Evolutionary conservation across 2,113 vertebrate species (phyloP), one percentile per base, ranked within the genome.

Genomic region (Cephalopterus ornatus): DNA sequence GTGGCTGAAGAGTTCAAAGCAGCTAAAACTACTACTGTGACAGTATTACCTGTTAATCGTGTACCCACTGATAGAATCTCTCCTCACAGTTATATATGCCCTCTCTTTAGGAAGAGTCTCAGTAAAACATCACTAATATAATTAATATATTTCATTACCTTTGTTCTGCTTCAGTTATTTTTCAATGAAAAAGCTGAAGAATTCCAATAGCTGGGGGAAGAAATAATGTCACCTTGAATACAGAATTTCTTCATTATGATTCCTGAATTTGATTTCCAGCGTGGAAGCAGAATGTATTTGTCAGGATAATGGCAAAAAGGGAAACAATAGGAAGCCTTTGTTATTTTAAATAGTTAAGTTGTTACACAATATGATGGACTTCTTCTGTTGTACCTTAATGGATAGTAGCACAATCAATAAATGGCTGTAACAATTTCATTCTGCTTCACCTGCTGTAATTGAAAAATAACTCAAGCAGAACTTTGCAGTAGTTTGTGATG

Each of bases 401-500:
- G 98, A 98, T 98, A 98, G 98, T 97, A 98, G 97, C 98, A 98
- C 98, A 99, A 98, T 99, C 98, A 98, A 99, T 99, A 99, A 98
- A 98, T 98, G 98, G 98, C 98, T 98, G 98, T 98, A 99, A 98
- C 98, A 98, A 98, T 98, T 98, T 98, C 74, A 98, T 99, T 99
- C 98, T 98, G 98, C 98, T 98, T 98, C 98, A 97, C 98, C 98
- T 98, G 97, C 97, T 97, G 97, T 99, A 99, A 99, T 99, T 99
- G 99, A 99, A 99, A 99, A 99, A 98, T 98, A 98, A 98, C 97
- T 98, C 98, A 99, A 98, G 98, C 98, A 98, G 98, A 99, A 98
- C 98, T 98, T 98, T 97, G 96, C 97, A 97, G 92, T 95, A 97
- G 84, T 97, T 98, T 97, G 94, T 88, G 95, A 94, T 96, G 95